phyloP scores from a whole-genome alignment of 2,888 invertebrate species.

The Dryocosmus kuriphilus region DNA sequence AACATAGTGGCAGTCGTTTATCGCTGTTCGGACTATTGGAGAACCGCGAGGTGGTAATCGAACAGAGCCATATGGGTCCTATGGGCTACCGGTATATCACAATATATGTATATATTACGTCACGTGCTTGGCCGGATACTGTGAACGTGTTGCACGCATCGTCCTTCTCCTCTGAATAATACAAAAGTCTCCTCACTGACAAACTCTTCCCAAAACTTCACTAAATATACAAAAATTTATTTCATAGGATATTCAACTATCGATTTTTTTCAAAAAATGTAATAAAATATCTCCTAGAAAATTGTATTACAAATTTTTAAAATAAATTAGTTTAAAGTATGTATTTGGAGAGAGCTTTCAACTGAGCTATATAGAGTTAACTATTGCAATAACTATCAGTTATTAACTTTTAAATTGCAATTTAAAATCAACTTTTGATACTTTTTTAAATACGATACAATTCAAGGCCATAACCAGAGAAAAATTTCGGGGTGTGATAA shows the following conservation, averaged over 20 bases:
- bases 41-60: slow-evolving; percentile 23
- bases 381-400: too few relatives aligned
- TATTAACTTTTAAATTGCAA: too few relatives aligned
- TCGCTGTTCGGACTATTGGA: slow-evolving; percentile 39
- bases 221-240: slow-evolving; percentile 3
- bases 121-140: slow-evolving; percentile 75
- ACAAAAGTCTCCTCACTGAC: slow-evolving; percentile 58
- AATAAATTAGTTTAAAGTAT: too few relatives aligned
- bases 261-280: neutral
- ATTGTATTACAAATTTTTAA: neutral
- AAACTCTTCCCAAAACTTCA: slow-evolving; percentile 18
- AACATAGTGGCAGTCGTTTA: slow-evolving; percentile 24
- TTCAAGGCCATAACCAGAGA: too few relatives aligned
- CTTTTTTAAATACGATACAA: too few relatives aligned
- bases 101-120: slow-evolving; percentile 63
- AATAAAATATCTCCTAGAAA: neutral
- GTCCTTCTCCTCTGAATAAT: slow-evolving; percentile 71
- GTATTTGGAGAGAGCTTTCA: too few relatives aligned
- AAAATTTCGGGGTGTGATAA: too few relatives aligned
- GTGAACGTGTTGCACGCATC: slow-evolving; percentile 71
- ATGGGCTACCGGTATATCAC: slow-evolving; percentile 61
- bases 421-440: too few relatives aligned
- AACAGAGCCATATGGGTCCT: slow-evolving; percentile 58
- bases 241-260: neutral
- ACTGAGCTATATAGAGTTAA: too few relatives aligned